Conservation (phyloP, 1,140 invertebrate species). For the Brevipalpus yothersi region DNA sequence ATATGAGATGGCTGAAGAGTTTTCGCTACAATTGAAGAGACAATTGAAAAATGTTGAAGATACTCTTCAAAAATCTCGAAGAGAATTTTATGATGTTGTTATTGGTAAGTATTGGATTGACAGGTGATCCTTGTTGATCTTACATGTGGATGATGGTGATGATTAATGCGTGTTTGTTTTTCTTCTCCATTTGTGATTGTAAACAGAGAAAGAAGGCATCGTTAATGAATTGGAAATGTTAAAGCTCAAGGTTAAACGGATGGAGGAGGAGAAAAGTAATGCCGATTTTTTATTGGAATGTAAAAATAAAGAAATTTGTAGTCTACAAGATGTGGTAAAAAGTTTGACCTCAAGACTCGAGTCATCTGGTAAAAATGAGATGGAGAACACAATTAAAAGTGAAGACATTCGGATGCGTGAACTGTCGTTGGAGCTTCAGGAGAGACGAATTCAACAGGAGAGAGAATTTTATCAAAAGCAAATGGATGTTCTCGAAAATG, state of each 20-base stretch:
- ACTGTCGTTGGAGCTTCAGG: conserved; percentile 22
- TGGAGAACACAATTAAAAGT: background rate
- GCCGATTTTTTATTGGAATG: background rate
- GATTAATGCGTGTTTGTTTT: background rate
- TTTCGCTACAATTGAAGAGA: background rate
- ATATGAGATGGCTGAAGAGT: background rate
- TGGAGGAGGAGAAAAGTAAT: background rate
- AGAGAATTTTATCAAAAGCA: conserved; percentile 41
- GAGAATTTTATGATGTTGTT: background rate
- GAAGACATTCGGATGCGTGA: background rate
- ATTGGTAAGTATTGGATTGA: background rate
- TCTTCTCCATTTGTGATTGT: background rate
- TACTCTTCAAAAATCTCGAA: background rate
- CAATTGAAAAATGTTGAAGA: background rate
- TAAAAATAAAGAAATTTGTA: background rate
- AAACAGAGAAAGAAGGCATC: background rate
- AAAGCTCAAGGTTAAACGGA: background rate
- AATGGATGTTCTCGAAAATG: conserved; percentile 42
- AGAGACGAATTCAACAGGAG: conserved; percentile 58
- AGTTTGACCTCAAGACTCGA: background rate
- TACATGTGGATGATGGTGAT: background rate
- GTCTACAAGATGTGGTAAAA: background rate
- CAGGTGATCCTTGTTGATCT: background rate
- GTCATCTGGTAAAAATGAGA: background rate
- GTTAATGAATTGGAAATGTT: background rate